Conservation (phyloP, 2,113 vertebrate species). For the Forbesichthys papilliferus region DNA sequence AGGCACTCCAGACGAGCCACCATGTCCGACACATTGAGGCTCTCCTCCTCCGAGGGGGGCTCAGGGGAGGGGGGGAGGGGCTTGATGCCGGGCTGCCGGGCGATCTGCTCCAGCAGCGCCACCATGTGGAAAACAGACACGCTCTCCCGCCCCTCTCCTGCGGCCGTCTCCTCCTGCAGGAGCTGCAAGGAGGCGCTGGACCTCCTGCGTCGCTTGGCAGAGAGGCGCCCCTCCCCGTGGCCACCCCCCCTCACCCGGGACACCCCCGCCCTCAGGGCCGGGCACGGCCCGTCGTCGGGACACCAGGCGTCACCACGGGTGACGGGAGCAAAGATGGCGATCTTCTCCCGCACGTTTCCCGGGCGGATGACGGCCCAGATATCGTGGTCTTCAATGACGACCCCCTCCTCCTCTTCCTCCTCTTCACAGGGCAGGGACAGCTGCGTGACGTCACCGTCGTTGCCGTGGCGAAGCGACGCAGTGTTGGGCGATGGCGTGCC, state of each 20-base stretch:
- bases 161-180: conserved; percentile 6
- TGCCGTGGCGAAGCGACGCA: conserved; percentile 61
- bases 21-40: conserved; percentile 89
- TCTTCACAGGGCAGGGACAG: conserved; percentile 1
- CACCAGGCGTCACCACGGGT: not conserved
- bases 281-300: not conserved
- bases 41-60: conserved; percentile 59
- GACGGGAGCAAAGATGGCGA: conserved; percentile 85
- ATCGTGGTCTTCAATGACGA: conserved; percentile 78
- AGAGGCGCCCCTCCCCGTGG: conserved; percentile 34
- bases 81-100: conserved; percentile 54
- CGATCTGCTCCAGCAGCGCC: conserved; percentile 88
- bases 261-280: conserved; percentile 43
- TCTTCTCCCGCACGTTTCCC: conserved; percentile 94
- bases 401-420: conserved; percentile 28
- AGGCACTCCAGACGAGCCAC: conserved; percentile 92
- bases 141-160: conserved; percentile 42
- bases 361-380: conserved; percentile 93
- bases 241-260: conserved; percentile 41
- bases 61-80: conserved; percentile 35
- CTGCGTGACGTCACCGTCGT: not conserved
- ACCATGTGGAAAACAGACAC: conserved; percentile 94
- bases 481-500: conserved; percentile 82
- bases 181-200: conserved; percentile 16
- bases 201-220: conserved; percentile 47